Evolutionary conservation across 1,140 invertebrate genomes (phyloP).

Genomic region (Drosophila tristis): DNA sequence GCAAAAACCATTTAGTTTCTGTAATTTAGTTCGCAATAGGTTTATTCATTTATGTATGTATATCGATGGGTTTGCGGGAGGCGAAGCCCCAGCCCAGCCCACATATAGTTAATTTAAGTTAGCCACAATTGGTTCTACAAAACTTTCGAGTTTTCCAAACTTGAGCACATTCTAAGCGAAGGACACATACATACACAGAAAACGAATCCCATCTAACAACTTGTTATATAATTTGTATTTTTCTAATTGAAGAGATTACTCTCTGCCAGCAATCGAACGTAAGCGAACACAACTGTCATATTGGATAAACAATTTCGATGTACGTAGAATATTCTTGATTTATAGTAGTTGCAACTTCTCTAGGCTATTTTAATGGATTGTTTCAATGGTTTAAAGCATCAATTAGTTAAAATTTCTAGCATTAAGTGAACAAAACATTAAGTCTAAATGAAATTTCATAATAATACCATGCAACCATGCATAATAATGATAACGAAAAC

Average conservation of each 20-base stretch:
- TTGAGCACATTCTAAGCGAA: slow-evolving; percentile 67
- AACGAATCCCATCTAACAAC: slow-evolving; percentile 52
- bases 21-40: slow-evolving; percentile 40
- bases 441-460: slow-evolving; percentile 72
- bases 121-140: slow-evolving; percentile 66
- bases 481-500: slow-evolving; percentile 50
- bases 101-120: slow-evolving; percentile 73
- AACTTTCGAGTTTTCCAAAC: slow-evolving; percentile 54
- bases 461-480: slow-evolving; percentile 50
- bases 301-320: slow-evolving; percentile 76
- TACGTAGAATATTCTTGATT: slow-evolving; percentile 72
- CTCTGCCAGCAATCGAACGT: slow-evolving; percentile 67
- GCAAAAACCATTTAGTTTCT: slow-evolving; percentile 37
- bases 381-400: slow-evolving; percentile 74
- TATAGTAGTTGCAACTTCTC: slow-evolving; percentile 76
- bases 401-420: slow-evolving; percentile 80
- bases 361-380: slow-evolving; percentile 77
- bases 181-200: slow-evolving; percentile 34
- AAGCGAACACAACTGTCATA: slow-evolving; percentile 81
- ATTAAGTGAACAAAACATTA: slow-evolving; percentile 61
- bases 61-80: slow-evolving; percentile 10
- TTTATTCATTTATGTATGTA: slow-evolving; percentile 43
- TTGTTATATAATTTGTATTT: slow-evolving; percentile 74
- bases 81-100: slow-evolving; percentile 15
- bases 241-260: slow-evolving; percentile 53